Evolutionary conservation across 2,113 vertebrate species (phyloP).

Genomic region (Chaenocephalus aceratus): DNA sequence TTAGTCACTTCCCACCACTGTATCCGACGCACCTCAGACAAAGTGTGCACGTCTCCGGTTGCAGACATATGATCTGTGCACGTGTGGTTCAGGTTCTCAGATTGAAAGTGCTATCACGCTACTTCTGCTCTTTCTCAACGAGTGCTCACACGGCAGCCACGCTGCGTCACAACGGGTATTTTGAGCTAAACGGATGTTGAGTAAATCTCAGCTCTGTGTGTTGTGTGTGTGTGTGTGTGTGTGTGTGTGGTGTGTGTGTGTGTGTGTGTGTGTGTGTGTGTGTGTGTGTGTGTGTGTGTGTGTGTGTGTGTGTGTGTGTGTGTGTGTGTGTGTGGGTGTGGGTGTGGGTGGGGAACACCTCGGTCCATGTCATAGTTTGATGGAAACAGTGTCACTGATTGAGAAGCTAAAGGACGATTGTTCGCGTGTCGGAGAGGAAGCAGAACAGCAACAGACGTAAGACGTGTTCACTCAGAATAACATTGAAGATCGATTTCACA

Average conservation of each 20-base stretch:
- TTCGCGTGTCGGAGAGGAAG: too few species aligned
- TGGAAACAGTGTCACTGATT: too few species aligned
- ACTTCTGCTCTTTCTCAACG: conserved; percentile 67
- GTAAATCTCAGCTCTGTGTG: conserved; percentile 53
- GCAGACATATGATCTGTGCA: too few species aligned
- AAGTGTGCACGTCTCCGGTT: too few species aligned
- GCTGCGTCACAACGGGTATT: conserved; percentile 63
- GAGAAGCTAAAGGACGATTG: neutral
- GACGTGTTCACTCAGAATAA: too few species aligned
- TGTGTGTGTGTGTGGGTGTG: conserved; percentile 17
- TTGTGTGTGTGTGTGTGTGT: conserved; percentile 12
- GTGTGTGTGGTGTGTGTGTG: neutral
- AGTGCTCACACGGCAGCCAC: conserved; percentile 16
- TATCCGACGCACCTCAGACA: too few species aligned
- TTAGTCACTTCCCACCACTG: too few species aligned
- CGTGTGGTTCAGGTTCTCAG: neutral
- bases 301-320: conserved; percentile 17
- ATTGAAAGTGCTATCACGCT: conserved; percentile 35
- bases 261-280: conserved; percentile 82
- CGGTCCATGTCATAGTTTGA: neutral
- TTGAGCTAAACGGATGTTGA: conserved; percentile 72
- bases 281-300: conserved; percentile 13
- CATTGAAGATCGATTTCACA: too few species aligned
- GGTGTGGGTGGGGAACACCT: conserved; percentile 11
- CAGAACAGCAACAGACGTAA: too few species aligned